Evolutionary conservation across 2,797 vertebrate genomes (phyloP).

Genomic region (Scyliorhinus canicula): DNA sequence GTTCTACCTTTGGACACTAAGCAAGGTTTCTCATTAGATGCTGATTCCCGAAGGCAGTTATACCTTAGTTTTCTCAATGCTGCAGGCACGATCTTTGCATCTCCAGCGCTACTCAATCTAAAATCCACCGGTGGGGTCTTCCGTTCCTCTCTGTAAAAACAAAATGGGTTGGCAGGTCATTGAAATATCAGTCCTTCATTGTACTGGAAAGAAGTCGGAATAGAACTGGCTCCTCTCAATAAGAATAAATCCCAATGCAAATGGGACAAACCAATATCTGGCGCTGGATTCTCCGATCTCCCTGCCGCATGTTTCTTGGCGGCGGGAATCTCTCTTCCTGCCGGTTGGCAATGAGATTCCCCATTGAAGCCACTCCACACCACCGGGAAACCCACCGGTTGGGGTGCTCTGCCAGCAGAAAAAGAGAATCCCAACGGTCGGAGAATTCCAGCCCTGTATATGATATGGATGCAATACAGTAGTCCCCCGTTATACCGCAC

Average conservation of each 20-base stretch:
- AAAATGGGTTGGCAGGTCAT: neutral
- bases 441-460: no score
- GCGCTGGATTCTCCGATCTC: no score
- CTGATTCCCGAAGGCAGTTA: neutral
- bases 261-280: neutral
- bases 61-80: constrained; percentile 14
- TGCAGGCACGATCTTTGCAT: neutral
- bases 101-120: neutral
- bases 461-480: no score
- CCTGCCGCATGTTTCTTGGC: no score
- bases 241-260: neutral
- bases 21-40: neutral
- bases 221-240: neutral
- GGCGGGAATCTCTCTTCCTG: no score
- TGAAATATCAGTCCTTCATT: neutral
- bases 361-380: no score
- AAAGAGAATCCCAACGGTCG: no score
- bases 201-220: neutral
- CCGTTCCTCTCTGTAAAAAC: neutral
- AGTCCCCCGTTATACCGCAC: no score
- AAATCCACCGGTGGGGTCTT: neutral
- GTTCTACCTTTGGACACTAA: neutral
- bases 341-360: no score
- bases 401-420: no score
- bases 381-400: no score